phyloP scores from a whole-genome alignment of 2,888 invertebrate genomes.

The Plebejus argus region DNA sequence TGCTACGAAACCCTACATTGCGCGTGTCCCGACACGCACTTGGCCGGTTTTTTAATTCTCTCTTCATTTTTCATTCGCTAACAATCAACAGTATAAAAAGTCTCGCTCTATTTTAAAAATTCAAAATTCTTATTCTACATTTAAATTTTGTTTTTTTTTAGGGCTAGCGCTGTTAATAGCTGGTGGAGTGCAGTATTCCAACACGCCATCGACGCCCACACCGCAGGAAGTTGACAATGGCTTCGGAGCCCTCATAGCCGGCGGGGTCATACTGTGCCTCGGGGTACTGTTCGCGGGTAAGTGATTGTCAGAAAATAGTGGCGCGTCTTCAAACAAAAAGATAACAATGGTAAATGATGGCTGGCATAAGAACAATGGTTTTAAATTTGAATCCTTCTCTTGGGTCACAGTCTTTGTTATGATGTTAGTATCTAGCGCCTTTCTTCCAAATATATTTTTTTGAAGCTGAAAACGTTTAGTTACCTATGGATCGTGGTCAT shows the following conservation, averaged over 20 bases:
- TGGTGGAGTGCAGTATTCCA: conserved; percentile 82
- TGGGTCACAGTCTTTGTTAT: background rate
- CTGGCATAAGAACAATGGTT: background rate
- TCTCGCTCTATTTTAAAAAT: background rate
- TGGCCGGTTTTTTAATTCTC: too few relatives aligned
- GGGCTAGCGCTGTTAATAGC: conserved; percentile 83
- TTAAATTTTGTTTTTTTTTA: conserved; percentile 47
- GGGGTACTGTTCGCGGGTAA: conserved; percentile 83
- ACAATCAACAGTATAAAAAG: background rate
- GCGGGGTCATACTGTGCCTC: conserved; percentile 81
- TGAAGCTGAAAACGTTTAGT: background rate
- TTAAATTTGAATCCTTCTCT: background rate
- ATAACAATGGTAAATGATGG: background rate
- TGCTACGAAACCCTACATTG: too few relatives aligned
- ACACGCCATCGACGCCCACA: conserved; percentile 62
- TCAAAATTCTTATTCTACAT: background rate
- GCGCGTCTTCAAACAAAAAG: conserved; percentile 1
- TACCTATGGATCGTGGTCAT: background rate
- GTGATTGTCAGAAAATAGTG: conserved; percentile 38
- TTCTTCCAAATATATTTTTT: background rate
- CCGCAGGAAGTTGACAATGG: conserved; percentile 63
- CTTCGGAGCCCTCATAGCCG: conserved; percentile 82
- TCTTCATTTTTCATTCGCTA: background rate
- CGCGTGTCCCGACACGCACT: too few relatives aligned
- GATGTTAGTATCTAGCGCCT: background rate